Percentiles rank a stretch among this genome's conserved stretches.
Evolutionary conservation across 2,113 vertebrate genomes (phyloP).

Genomic region (Microcebus lehilahytsara): DNA sequence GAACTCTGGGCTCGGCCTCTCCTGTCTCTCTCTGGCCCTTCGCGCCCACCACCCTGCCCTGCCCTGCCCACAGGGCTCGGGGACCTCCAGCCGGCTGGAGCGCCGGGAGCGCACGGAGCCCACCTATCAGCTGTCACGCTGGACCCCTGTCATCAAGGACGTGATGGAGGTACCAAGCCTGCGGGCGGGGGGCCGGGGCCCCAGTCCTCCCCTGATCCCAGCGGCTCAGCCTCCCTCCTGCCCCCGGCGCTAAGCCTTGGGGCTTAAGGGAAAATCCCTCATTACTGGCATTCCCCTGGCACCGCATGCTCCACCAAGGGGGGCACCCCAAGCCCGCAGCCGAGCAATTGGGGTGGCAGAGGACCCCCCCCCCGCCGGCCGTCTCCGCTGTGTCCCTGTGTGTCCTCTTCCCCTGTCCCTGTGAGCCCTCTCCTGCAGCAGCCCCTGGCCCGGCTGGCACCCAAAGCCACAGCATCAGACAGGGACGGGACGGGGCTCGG

Average conservation of each 20-base stretch:
- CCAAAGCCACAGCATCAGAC: neutral
- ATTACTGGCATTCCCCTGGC: neutral
- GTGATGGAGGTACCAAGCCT: conserved; percentile 90
- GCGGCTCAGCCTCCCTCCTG: neutral
- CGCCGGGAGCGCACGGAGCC: conserved; percentile 86
- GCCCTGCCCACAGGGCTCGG: conserved; percentile 3
- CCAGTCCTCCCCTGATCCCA: neutral
- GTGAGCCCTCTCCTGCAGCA: neutral
- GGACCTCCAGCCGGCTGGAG: conserved; percentile 78
- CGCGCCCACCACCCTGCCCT: fast-evolving
- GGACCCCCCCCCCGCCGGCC: neutral
- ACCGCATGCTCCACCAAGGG: neutral
- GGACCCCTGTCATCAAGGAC: conserved; percentile 91
- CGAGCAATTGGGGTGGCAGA: neutral
- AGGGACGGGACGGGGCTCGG: fast-evolving
- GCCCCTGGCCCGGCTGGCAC: neutral
- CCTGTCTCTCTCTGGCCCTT: neutral
- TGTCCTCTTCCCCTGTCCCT: neutral
- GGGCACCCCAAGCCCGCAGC: neutral
- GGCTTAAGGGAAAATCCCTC: conserved; percentile 56
- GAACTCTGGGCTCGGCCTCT: neutral
- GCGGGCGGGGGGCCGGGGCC: neutral
- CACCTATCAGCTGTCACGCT: conserved; percentile 93
- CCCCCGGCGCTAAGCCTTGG: neutral
- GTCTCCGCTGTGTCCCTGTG: neutral